Evolutionary conservation across 2,797 vertebrate genomes (phyloP).

Genomic region (Sebastes nivosus): DNA sequence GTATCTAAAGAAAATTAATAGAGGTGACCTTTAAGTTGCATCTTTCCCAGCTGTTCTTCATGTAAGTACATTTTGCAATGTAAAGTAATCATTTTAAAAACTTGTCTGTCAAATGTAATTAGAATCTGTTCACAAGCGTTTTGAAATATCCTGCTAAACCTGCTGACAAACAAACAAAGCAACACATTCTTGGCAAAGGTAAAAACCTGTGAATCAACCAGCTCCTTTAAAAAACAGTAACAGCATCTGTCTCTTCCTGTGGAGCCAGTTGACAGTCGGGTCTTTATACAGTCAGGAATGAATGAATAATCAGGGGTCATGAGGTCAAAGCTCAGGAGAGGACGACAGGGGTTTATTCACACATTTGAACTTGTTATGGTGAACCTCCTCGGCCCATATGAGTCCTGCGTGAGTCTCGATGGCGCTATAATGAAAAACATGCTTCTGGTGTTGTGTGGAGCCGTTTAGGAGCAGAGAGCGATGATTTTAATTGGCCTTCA

Average conservation of each 20-base stretch:
- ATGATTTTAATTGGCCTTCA: slow-evolving; percentile 33
- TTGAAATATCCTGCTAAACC: neutral
- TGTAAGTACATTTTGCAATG: no score
- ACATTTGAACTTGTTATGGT: slow-evolving; percentile 27
- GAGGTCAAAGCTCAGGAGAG: slow-evolving; percentile 40
- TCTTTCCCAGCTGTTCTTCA: no score
- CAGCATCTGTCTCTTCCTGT: neutral
- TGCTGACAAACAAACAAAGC: neutral
- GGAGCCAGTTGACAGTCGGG: slow-evolving; percentile 25
- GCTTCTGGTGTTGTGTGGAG: neutral
- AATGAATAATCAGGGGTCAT: slow-evolving; percentile 32
- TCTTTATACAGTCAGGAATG: slow-evolving; percentile 40
- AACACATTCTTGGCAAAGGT: rapidly evolving
- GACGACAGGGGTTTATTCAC: slow-evolving; percentile 14
- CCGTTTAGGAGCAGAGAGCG: neutral
- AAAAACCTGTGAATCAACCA: neutral
- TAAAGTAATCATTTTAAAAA: no score
- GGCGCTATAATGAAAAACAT: slow-evolving; percentile 25
- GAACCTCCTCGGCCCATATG: neutral
- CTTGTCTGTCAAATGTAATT: neutral
- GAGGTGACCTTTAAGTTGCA: rapidly evolving
- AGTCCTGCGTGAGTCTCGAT: slow-evolving; percentile 2
- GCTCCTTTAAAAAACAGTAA: neutral
- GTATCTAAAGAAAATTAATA: neutral
- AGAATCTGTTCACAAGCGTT: neutral